phyloP scores from a whole-genome alignment of 2,113 vertebrate genomes.

The Pterophyllum scalare region DNA sequence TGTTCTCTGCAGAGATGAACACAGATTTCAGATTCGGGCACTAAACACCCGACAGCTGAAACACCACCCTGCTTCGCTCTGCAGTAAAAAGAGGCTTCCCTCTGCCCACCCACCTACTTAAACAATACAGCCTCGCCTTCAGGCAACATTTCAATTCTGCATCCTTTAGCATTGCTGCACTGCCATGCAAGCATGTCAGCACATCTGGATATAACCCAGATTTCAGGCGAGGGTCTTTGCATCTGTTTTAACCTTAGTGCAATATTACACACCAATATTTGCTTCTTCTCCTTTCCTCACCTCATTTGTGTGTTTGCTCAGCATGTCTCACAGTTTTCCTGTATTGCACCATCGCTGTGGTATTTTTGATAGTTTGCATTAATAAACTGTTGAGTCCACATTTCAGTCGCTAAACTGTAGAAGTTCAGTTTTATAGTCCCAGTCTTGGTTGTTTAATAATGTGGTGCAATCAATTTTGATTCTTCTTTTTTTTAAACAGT shows the following conservation, averaged over 20 bases:
- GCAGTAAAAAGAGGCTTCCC: no score
- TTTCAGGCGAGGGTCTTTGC: background rate
- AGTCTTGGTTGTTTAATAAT: background rate
- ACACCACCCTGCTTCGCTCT: background rate
- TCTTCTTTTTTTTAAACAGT: background rate
- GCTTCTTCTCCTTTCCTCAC: background rate
- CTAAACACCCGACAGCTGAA: background rate
- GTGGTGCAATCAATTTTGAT: no score
- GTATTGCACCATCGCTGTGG: fast-evolving
- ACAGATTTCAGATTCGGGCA: background rate
- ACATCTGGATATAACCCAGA: background rate
- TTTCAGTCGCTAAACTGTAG: no score
- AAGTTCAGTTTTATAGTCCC: background rate
- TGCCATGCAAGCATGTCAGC: background rate
- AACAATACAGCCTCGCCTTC: background rate
- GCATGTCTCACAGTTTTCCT: background rate
- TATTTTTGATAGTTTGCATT: background rate
- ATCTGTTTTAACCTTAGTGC: background rate
- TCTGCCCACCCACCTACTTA: background rate
- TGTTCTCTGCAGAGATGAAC: background rate
- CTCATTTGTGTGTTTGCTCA: background rate
- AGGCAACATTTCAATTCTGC: background rate
- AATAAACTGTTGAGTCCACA: background rate
- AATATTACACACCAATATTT: background rate
- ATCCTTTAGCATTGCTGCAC: background rate